Evolutionary conservation across 2,113 vertebrate genomes (phyloP).

Genomic region (Chelonoidis abingdonii): DNA sequence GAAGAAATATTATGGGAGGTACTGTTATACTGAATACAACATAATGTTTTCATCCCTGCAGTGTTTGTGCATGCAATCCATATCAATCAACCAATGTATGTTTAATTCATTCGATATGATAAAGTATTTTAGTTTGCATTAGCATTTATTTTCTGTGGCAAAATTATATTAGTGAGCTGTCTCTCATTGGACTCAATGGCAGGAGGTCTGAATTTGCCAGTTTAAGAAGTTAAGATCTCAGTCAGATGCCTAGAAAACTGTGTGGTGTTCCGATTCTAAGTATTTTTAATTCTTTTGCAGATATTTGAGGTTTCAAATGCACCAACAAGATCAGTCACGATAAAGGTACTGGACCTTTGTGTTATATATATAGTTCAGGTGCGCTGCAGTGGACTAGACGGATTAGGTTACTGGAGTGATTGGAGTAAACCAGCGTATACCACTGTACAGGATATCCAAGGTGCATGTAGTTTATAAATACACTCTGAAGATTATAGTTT

Average conservation of each 20-base stretch:
- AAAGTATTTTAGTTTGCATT: background rate
- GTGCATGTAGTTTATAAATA: constrained; percentile 62
- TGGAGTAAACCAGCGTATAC: constrained; percentile 85
- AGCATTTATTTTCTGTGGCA: background rate
- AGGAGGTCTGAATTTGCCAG: background rate
- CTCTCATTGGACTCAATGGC: rapidly evolving
- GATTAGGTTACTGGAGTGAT: constrained; percentile 87
- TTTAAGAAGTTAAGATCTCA: background rate
- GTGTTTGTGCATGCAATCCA: rapidly evolving
- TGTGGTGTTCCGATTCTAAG: background rate
- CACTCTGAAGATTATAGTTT: background rate
- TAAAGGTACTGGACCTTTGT: constrained; percentile 80
- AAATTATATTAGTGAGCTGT: background rate
- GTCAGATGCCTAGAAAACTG: background rate
- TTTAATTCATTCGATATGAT: background rate
- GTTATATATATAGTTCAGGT: constrained; percentile 82
- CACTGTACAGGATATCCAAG: constrained; percentile 82
- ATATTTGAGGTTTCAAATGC: constrained; percentile 27
- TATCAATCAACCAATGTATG: rapidly evolving
- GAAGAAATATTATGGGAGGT: constrained; percentile 86
- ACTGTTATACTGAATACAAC: background rate
- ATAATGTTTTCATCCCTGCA: background rate
- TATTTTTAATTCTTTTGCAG: constrained; percentile 56
- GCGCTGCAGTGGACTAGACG: constrained; percentile 80
- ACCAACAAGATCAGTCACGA: constrained; percentile 29